Percentiles rank a stretch among this genome's conserved stretches.
Conservation (phyloP, 2,113 vertebrate species). For the Cinclus cinclus region DNA sequence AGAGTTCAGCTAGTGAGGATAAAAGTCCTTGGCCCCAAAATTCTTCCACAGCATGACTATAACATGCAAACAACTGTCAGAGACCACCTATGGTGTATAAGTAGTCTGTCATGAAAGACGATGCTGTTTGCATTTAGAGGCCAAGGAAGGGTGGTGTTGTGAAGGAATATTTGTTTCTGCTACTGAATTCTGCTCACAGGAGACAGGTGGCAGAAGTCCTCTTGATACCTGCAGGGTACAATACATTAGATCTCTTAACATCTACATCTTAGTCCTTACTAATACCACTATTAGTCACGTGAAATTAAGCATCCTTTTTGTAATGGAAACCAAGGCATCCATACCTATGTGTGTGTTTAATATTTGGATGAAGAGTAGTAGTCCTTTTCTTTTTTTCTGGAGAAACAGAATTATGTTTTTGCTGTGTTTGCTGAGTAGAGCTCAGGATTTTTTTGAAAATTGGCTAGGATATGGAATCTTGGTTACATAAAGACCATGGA, state of each 20-base stretch:
- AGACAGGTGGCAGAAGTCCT: background rate
- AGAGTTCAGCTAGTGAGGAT: background rate
- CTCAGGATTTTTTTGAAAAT: accelerated
- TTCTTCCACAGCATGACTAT: background rate
- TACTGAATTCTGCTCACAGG: background rate
- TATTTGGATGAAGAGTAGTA: background rate
- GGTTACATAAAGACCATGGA: background rate
- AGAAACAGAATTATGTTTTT: background rate
- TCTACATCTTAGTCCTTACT: background rate
- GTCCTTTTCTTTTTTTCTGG: background rate
- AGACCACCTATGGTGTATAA: background rate
- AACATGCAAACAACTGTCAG: background rate
- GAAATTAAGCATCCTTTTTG: background rate
- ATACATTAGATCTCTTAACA: background rate
- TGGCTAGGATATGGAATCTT: background rate
- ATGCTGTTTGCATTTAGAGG: background rate
- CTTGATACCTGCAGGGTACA: background rate
- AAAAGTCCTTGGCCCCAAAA: background rate
- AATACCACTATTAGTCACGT: background rate
- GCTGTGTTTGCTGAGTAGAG: background rate
- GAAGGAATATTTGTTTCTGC: background rate
- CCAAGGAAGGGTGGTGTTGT: background rate
- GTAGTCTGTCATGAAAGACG: background rate
- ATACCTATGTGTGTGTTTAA: background rate
- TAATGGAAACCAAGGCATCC: background rate